Conservation (phyloP, 1,140 invertebrate genomes). For the Drosophila pectinifera region DNA sequence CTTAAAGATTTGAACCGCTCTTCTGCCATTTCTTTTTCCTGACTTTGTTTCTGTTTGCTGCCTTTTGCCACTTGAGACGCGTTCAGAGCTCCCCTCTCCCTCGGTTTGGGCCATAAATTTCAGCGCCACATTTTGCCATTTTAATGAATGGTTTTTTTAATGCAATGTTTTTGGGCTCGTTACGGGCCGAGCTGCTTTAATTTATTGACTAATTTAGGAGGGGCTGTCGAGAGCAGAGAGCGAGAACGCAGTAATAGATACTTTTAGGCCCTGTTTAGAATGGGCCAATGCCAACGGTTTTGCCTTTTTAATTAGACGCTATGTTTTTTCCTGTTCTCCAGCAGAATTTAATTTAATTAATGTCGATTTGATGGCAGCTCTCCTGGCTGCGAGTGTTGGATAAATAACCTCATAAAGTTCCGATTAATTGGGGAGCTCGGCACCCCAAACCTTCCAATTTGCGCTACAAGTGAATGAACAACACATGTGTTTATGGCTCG, state of each 20-base stretch:
- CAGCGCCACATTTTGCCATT: conserved; percentile 78
- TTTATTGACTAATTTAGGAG: conserved; percentile 79
- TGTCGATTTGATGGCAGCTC: conserved; percentile 62
- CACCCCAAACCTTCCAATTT: conserved; percentile 34
- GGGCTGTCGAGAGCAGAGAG: conserved; percentile 1
- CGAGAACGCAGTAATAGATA: conserved; percentile 63
- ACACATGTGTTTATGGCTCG: conserved; percentile 59
- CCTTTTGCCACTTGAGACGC: conserved; percentile 57
- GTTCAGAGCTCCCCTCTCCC: not conserved
- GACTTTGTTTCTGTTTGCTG: conserved; percentile 25
- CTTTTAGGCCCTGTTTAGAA: conserved; percentile 62
- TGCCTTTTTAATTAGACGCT: conserved; percentile 42
- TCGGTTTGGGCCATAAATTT: conserved; percentile 68
- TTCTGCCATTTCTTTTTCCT: conserved; percentile 21
- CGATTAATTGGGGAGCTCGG: conserved; percentile 55
- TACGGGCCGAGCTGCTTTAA: conserved; percentile 53
- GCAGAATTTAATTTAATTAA: conserved; percentile 75
- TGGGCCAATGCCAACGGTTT: conserved; percentile 44
- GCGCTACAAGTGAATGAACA: conserved; percentile 67
- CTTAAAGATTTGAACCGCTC: conserved; percentile 28
- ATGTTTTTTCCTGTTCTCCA: conserved; percentile 7
- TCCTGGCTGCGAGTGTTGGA: conserved; percentile 11
- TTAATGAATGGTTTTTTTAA: conserved; percentile 83
- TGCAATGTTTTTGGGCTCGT: conserved; percentile 79
- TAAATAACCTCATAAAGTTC: conserved; percentile 49